Evolutionary conservation across 2,797 vertebrate genomes (phyloP), one percentile per base, ranked within the genome.

Genomic region (Neostethus bicornis): DNA sequence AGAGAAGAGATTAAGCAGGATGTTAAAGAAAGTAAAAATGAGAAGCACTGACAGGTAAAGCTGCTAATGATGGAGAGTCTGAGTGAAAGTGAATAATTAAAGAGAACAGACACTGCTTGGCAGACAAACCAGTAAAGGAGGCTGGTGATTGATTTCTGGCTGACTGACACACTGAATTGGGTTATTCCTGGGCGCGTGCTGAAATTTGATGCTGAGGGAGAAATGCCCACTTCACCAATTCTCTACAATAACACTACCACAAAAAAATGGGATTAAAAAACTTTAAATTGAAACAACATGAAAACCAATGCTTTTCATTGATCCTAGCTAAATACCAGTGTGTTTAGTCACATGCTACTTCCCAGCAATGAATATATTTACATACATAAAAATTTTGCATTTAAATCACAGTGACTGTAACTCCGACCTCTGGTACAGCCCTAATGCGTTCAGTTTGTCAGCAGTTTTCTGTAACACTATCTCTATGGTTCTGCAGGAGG

Each of bases 21-120:
- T 14, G 51, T 41, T 34, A 42, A 26, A 28, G 41, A 29, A 39
- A 13, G 39, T 19, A 37, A 19, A 6, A 20, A 8, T n/a, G 16
- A 62, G 51, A 55, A 47, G 19, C 38, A 37, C 42, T 41, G 7
- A 57, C 28, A 48, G 34, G 45, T 29, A 63, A 63, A 47, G 44
- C 51, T 65, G 53, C 16, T 14, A 46, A 62, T 24, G 64, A 73
- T 8, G 41, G 46, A 49, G 54, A 26, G 70, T 58, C 50, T 49
- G 35, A 28, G 67, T 42, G 54, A 67, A 73, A 56, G 70, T 87
- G 66, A 86, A 86, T 87, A 80, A 85, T 84, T 74, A 42, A 84
- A 55, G 51, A 41, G 66, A 57, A 56, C 45, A 55, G 12, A 50
- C 44, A n/a, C 29, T 66, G 7, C 37, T 46, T 52, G 60, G 39